phyloP scores from a whole-genome alignment of 2,888 invertebrate genomes.

The Chironomus riparius region DNA sequence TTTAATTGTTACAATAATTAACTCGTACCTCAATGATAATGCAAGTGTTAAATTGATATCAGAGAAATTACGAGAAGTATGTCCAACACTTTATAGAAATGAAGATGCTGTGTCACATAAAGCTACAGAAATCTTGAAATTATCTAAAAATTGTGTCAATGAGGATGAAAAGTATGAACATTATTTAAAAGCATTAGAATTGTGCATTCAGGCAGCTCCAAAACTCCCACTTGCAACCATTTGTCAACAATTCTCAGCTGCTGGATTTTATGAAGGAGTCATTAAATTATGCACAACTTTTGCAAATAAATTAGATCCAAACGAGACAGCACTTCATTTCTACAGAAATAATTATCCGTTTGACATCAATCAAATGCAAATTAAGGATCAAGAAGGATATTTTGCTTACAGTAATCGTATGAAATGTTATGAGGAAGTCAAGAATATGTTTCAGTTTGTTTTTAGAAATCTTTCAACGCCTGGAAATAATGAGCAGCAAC shows the following conservation, averaged over 20 bases:
- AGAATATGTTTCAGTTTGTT: slow-evolving; percentile 58
- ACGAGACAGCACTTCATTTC: slow-evolving; percentile 62
- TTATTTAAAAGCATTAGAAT: slow-evolving; percentile 65
- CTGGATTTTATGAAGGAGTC: slow-evolving; percentile 78
- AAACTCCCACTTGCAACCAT: slow-evolving; percentile 76
- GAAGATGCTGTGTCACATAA: slow-evolving; percentile 96
- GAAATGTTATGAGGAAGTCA: slow-evolving; percentile 83
- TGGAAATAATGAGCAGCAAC: slow-evolving; percentile 30
- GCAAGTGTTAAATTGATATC: slow-evolving; percentile 91
- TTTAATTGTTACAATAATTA: slow-evolving; percentile 76
- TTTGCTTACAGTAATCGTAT: slow-evolving; percentile 63
- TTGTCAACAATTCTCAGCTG: slow-evolving; percentile 71
- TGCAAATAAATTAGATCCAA: slow-evolving; percentile 80
- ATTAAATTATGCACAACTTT: slow-evolving; percentile 79
- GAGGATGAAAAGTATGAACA: slow-evolving; percentile 66
- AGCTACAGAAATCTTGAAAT: slow-evolving; percentile 81
- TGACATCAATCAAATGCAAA: slow-evolving; percentile 29
- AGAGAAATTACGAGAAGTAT: slow-evolving; percentile 73
- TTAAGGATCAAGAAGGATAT: slow-evolving; percentile 75
- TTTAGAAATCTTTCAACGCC: slow-evolving; percentile 30
- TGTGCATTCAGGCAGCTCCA: slow-evolving; percentile 83
- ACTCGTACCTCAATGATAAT: slow-evolving; percentile 88
- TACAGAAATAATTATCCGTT: slow-evolving; percentile 72
- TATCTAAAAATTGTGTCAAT: slow-evolving; percentile 65
- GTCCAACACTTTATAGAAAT: slow-evolving; percentile 85